phyloP scores from a whole-genome alignment of 2,888 invertebrate genomes.

The Odontomyia ornata region DNA sequence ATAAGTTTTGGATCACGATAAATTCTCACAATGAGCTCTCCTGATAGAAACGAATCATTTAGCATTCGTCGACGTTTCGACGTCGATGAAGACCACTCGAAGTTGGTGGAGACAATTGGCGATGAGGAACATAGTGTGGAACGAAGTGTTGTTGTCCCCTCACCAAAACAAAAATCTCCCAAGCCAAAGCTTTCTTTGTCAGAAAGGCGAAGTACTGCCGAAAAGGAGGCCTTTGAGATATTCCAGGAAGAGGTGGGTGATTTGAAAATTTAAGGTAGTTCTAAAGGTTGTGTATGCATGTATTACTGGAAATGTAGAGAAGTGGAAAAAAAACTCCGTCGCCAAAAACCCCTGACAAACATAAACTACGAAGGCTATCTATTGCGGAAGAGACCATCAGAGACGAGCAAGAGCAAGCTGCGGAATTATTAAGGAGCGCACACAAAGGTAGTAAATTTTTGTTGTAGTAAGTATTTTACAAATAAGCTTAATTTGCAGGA shows the following conservation, averaged over 20 bases:
- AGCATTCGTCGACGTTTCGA: neutral
- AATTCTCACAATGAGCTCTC: neutral
- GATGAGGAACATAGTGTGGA: neutral
- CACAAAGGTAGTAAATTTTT: too few relatives aligned
- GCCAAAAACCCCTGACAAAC: neutral
- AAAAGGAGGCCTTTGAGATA: neutral
- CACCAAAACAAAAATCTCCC: neutral
- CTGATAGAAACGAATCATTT: neutral
- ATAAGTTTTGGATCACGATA: neutral
- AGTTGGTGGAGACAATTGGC: neutral
- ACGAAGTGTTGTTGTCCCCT: neutral
- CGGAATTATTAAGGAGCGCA: neutral
- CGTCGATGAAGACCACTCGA: neutral
- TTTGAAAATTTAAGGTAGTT: too few relatives aligned
- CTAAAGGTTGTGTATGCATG: neutral
- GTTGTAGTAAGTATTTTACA: too few relatives aligned
- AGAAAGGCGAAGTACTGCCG: neutral
- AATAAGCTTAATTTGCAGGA: too few relatives aligned
- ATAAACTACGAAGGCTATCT: neutral
- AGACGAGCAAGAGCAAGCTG: neutral
- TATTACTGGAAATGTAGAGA: neutral
- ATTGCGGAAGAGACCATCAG: neutral
- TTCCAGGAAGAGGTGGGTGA: slow-evolving; percentile 12
- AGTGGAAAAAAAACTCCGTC: neutral
- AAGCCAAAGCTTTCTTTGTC: neutral